Evolutionary conservation across 2,888 invertebrate genomes (phyloP), one percentile per base, ranked within the genome.

Genomic region (Asteroscopus sphinx): DNA sequence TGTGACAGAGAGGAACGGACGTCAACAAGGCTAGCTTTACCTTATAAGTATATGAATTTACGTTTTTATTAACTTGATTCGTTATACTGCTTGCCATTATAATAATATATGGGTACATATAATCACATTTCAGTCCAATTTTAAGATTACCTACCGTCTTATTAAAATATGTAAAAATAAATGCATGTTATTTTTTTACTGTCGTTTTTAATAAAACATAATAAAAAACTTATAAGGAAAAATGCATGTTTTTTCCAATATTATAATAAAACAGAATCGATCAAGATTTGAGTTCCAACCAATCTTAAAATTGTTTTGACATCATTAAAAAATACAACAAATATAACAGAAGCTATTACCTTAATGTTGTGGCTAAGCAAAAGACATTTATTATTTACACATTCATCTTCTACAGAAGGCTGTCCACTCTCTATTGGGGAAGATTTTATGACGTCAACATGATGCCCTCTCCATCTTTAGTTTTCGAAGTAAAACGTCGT

Each of bases 31-130:
- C 91, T 93, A 90, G 88, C 89, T 90, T 88, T 86, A 83, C 93
- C 91, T 85, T 91, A 89, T 92, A 92, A 82, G 91, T 90, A 88
- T 89, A 91, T 86, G 89, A 91, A 90, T 90, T 90, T 92, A 86
- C 86, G 89, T 90, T 92, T 92, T 92, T 93, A 93, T 93, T 91
- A 90, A 92, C 87, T 89, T 80, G 87, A 89, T 92, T 92, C 91
- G 91, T 91, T 92, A 90, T 88, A 89, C 86, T 84, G 86, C 83
- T 87, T 80, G 86, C 88, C 83, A 90, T 91, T 91, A 91, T 91
- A 88, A 90, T 92, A 91, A 91, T 90, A 88, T 88, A 89, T 85
- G 87, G 86, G 80, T 86, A 84, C 80, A 82, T 86, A 87, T 88
- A 87, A 87, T 87, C 80, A 82, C 82, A 86, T 80, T 86, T 85